These are phyloP conservation scores for Cephus sareptanus DNA, from an alignment of 2,888 invertebrate genomes.

Conservation along the genomic window DNA sequence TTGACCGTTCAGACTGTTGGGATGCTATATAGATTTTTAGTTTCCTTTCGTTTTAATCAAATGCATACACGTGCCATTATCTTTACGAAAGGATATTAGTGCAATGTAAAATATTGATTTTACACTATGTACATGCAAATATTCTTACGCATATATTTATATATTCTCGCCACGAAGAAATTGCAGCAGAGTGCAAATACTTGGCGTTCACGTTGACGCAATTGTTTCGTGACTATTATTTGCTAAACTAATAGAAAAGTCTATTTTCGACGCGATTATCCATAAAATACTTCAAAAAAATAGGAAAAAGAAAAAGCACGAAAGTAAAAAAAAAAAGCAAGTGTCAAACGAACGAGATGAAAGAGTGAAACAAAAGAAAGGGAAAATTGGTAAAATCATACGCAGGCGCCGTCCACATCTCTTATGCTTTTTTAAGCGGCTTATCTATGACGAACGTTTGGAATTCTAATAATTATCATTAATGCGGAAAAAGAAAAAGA, in stretches of 20 bases:
- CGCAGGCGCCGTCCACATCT: constrained; percentile 59
- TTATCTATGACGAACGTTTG: constrained; percentile 43
- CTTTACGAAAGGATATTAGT: background rate
- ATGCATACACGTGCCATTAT: background rate
- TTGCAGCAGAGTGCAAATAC: background rate
- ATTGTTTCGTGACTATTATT: background rate
- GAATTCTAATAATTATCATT: constrained; percentile 25
- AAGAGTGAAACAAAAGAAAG: background rate
- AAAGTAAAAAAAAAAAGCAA: background rate
- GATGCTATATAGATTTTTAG: background rate
- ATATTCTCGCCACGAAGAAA: background rate
- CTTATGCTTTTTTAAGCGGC: constrained; percentile 52
- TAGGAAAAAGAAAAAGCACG: background rate
- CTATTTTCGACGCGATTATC: background rate
- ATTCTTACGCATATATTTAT: background rate
- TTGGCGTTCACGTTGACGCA: background rate
- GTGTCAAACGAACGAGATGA: background rate
- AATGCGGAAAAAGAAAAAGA: background rate
- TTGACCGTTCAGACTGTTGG: background rate
- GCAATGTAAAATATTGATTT: background rate
- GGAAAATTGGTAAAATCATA: constrained; percentile 31
- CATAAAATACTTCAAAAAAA: background rate
- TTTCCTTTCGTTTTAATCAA: background rate
- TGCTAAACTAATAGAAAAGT: background rate
- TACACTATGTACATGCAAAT: background rate